Base-by-base conservation (phyloP, 1,140 invertebrate species). In the Coboldia fuscipes region DNA sequence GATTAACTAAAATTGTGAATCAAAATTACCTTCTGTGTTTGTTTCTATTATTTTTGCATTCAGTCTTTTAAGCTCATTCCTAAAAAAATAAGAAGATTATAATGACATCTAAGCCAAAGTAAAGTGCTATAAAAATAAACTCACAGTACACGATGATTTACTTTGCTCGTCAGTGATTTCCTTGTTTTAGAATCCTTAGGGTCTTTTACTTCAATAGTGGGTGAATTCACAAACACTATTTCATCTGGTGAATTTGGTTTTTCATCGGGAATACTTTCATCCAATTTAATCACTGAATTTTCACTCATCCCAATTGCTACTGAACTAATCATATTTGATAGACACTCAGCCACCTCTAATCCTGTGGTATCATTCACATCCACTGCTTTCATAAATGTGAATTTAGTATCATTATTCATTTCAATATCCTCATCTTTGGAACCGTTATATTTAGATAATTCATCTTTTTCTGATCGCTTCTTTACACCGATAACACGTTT, bases 281-380 rank as follows among this genome's bases (percentile, higher is more conserved):
- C 51, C 15, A 37, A 30, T 14, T 35, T 46, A 0, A 50, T 44
- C 14, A 54, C 50, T 2, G 46, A 49, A 17, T 51, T 50, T 19
- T 54, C 51, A 33, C 49, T 51, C 39, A 48, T 48, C 22, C 50
- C 50, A 5, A 54, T 50, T 21, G 51, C 51, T n/a, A 54, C 50
- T 3, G 46, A 47, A 32, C 54, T 50, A 10, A 54, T 54, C 47
- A 54, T 51, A 5, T 51, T 49, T 13, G 38, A 44, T 4, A 54
- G 39, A 35, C 54, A 37, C 20, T 52, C 44, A 5, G 51, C 51
- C 28, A 49, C 51, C 10, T 31, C 42, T 8, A 43, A 3, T 17
- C 13, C 5, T 35, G 39, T 1, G 24, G 2, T 16, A 38, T 45
- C 37, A 29, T 15, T 20, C 3, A 2, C 12, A n/a, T 22, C 31